A percentile compares a stretch with the other conserved stretches of the same genome.
phyloP scores from a whole-genome alignment of 2,797 vertebrate species.

The Trachops cirrhosus region DNA sequence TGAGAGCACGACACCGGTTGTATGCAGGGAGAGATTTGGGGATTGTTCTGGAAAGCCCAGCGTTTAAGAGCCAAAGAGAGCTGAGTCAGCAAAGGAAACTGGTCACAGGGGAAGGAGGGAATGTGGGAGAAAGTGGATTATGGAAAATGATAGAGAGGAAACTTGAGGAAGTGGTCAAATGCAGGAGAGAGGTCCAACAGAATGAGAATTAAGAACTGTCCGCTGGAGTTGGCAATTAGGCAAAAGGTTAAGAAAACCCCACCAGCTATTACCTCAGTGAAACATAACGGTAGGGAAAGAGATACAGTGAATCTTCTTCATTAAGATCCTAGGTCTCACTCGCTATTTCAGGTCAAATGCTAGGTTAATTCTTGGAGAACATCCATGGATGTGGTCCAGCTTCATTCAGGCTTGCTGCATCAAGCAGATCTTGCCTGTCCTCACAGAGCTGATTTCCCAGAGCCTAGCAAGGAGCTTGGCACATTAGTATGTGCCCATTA shows the following conservation, averaged over 20 bases:
- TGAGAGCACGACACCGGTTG: neutral
- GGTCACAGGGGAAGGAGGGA: neutral
- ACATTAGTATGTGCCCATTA: neutral
- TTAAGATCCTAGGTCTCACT: neutral
- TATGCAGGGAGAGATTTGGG: neutral
- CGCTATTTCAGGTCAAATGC: neutral
- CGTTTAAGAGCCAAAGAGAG: neutral
- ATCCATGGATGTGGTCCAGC: neutral
- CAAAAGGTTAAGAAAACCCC: slow-evolving; percentile 12
- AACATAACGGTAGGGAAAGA: neutral
- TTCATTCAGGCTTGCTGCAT: neutral
- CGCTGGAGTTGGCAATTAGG: neutral
- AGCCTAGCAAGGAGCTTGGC: neutral
- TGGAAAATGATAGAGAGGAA: neutral
- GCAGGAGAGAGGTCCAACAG: neutral
- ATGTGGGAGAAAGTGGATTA: neutral
- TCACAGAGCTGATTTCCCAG: neutral
- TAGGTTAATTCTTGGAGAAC: neutral
- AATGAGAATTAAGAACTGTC: neutral
- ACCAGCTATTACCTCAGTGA: neutral
- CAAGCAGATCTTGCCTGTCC: neutral
- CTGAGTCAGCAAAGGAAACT: neutral
- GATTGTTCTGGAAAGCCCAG: neutral
- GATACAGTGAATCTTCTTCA: neutral
- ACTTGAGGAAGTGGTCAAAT: neutral